Evolutionary conservation across 2,797 vertebrate species (phyloP).

Genomic region (Epinephelus awoara): DNA sequence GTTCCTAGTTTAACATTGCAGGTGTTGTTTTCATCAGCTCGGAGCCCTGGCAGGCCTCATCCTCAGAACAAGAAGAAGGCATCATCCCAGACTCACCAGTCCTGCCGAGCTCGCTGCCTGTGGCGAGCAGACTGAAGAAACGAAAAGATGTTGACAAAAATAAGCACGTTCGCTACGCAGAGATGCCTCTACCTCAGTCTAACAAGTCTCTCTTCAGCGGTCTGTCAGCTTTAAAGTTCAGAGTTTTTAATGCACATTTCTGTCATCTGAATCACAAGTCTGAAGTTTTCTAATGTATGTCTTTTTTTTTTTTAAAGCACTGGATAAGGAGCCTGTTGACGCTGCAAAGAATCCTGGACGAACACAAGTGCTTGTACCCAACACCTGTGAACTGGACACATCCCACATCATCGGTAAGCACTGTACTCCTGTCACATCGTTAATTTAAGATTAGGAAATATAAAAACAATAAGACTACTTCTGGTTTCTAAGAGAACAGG

Average conservation of each 20-base stretch:
- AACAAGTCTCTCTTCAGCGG: constrained; percentile 69
- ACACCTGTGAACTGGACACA: constrained; percentile 90
- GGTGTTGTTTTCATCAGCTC: constrained; percentile 48
- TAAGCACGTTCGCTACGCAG: constrained; percentile 85
- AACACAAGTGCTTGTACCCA: constrained; percentile 88
- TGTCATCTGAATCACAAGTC: background rate
- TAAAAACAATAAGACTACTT: background rate
- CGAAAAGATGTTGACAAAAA: constrained; percentile 81
- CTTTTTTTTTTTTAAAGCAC: constrained; percentile 45
- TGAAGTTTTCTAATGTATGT: background rate
- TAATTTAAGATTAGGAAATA: background rate
- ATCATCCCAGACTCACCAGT: constrained; percentile 94
- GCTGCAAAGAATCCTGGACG: constrained; percentile 64
- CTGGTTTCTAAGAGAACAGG: background rate
- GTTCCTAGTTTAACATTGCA: constrained; percentile 28
- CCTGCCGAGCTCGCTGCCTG: constrained; percentile 85
- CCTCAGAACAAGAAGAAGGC: constrained; percentile 86
- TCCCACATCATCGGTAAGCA: constrained; percentile 76
- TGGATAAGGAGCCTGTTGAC: constrained; percentile 35
- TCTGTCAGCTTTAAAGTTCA: constrained; percentile 32
- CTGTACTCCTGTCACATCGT: background rate
- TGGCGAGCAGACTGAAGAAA: constrained; percentile 89
- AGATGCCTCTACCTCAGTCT: constrained; percentile 75
- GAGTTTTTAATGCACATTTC: background rate
- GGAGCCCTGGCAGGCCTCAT: constrained; percentile 60